These are phyloP conservation scores for Antigone vipio DNA, from an alignment of 2,113 vertebrate species.

Conservation along the genomic window DNA sequence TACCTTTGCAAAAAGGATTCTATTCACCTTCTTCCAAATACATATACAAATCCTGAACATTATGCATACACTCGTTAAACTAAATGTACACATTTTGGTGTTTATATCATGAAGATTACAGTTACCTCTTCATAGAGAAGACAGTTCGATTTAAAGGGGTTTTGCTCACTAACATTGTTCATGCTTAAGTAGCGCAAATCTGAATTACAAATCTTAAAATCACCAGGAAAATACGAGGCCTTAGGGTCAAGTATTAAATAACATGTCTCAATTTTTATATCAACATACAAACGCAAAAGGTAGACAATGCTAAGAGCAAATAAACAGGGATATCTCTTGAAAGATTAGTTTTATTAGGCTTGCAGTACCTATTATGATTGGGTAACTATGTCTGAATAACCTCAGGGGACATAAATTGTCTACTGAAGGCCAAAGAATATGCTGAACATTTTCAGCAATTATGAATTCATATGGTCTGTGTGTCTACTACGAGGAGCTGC, in stretches of 20 bases:
- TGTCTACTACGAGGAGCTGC: not conserved
- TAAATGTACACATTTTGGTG: not conserved
- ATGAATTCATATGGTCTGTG: not conserved
- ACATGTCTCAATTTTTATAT: not conserved
- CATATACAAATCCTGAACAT: not conserved
- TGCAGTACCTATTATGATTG: not conserved
- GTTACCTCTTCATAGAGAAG: not conserved
- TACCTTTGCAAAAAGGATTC: not conserved
- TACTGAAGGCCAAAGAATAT: not conserved
- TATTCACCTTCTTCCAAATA: not conserved
- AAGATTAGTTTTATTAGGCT: not conserved
- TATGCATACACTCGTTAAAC: not conserved
- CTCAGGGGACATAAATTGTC: not conserved
- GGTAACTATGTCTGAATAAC: not conserved
- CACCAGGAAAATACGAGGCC: not conserved
- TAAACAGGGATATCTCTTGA: not conserved
- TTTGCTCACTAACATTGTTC: not conserved
- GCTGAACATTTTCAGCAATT: not conserved
- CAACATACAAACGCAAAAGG: not conserved
- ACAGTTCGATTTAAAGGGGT: not conserved
- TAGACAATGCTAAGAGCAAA: conserved; percentile 1
- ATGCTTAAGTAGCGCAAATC: not conserved
- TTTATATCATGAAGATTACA: not conserved
- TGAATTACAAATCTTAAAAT: conserved; percentile 25
- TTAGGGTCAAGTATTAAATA: conserved; percentile 13